These are phyloP conservation scores for Lacerta viridis DNA, from an alignment of 2,797 vertebrate genomes.

Conservation along the genomic window DNA sequence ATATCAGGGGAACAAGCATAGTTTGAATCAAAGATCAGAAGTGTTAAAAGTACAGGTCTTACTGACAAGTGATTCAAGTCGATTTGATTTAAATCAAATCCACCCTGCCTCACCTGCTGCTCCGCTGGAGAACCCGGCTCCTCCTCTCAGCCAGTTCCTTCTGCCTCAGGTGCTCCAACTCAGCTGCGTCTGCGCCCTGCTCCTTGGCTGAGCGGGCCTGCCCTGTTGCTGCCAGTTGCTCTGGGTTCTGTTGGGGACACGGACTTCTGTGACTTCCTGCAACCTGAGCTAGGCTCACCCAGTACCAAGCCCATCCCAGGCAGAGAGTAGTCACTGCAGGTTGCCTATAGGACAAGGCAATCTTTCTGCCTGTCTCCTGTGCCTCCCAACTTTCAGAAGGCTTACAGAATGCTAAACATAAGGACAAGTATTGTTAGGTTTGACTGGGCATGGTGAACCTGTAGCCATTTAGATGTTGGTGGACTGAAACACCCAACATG, in stretches of 20 bases:
- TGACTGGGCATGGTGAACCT: too few relatives aligned
- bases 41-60: too few relatives aligned
- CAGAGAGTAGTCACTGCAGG: background rate
- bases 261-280: background rate
- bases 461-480: too few relatives aligned
- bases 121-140: conserved; percentile 86
- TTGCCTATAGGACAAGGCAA: background rate
- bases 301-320: background rate
- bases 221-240: conserved; percentile 88
- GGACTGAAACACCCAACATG: too few relatives aligned
- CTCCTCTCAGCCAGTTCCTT: conserved; percentile 88
- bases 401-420: background rate
- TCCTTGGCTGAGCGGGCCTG: conserved; percentile 85
- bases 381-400: background rate
- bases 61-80: too few relatives aligned
- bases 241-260: conserved; percentile 82
- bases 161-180: conserved; percentile 89
- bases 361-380: background rate
- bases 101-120: conserved; percentile 83
- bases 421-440: background rate
- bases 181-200: conserved; percentile 83
- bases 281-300: background rate
- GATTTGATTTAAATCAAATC: too few relatives aligned
- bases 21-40: background rate
- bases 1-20: too few relatives aligned